These are phyloP conservation scores for Bergia sp. DNA, from an alignment of 92 coral and sea anemone species.

Conservation along the genomic window DNA sequence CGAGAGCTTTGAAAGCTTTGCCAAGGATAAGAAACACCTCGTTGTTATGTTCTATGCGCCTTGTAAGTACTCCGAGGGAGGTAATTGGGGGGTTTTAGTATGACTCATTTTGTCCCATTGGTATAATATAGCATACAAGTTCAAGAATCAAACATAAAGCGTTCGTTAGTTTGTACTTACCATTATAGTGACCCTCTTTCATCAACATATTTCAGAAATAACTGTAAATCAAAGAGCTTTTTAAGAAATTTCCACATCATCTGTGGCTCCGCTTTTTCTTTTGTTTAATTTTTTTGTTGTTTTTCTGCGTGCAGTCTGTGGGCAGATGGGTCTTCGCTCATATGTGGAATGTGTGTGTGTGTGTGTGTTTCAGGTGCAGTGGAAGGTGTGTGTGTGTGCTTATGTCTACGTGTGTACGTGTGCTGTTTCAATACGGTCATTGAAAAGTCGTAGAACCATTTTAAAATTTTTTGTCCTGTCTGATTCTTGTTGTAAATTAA, in stretches of 20 bases:
- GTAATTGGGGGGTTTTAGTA: too few species aligned
- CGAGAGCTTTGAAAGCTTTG: conserved; percentile 66
- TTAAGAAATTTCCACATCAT: too few species aligned
- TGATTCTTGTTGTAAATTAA: too few species aligned
- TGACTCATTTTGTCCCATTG: background rate
- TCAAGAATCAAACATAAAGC: too few species aligned
- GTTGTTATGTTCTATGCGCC: conserved; percentile 95
- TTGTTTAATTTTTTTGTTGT: background rate
- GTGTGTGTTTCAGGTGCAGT: too few species aligned
- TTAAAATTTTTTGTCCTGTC: too few species aligned
- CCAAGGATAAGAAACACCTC: conserved; percentile 74
- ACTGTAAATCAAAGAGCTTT: background rate
- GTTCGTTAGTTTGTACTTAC: too few species aligned
- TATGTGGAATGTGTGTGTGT: too few species aligned
- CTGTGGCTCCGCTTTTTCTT: background rate
- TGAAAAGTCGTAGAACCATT: too few species aligned
- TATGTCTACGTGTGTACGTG: background rate
- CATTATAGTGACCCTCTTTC: background rate
- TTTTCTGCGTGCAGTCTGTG: background rate
- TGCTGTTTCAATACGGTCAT: background rate
- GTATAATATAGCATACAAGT: too few species aligned
- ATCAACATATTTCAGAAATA: background rate
- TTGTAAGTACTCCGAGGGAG: conserved; percentile 69
- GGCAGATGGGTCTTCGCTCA: background rate
- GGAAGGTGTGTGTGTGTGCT: background rate